These are phyloP conservation scores for Nycteola revayana DNA, from an alignment of 2,888 invertebrate species.

Conservation along the genomic window DNA sequence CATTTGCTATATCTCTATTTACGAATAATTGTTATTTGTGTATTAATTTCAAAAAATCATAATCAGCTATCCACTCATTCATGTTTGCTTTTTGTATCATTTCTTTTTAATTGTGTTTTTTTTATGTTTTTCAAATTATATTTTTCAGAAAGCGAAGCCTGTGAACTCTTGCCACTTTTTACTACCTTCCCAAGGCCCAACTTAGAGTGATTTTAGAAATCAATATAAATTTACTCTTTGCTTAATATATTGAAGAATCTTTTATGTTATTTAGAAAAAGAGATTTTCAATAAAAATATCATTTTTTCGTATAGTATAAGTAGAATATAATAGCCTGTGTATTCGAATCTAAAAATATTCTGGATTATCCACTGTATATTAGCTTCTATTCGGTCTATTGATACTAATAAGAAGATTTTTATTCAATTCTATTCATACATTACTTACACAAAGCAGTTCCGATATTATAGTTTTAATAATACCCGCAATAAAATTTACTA, in stretches of 20 bases:
- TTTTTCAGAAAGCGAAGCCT: constrained; percentile 29
- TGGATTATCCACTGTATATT: constrained; percentile 39
- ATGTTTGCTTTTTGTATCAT: constrained; percentile 13
- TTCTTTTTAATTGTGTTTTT: not conserved
- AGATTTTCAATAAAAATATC: constrained; percentile 45
- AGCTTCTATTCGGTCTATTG: constrained; percentile 59
- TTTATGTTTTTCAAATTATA: constrained; percentile 6
- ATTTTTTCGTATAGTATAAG: constrained; percentile 36
- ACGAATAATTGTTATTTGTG: no score
- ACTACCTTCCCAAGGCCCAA: constrained; percentile 39
- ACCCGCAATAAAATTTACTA: constrained; percentile 23
- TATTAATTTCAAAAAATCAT: constrained; percentile 13
- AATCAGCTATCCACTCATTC: constrained; percentile 21
- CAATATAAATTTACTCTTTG: constrained; percentile 51
- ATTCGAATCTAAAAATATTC: constrained; percentile 42
- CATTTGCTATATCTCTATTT: constrained; percentile 10
- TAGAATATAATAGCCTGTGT: constrained; percentile 46
- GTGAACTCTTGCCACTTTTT: constrained; percentile 43
- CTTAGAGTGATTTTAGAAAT: constrained; percentile 40
- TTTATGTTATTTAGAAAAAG: constrained; percentile 31
- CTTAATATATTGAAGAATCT: constrained; percentile 29
- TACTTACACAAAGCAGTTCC: constrained; percentile 5
- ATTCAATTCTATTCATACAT: constrained; percentile 33
- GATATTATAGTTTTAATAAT: not conserved
- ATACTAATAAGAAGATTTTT: constrained; percentile 28